Percentiles rank a stretch among this genome's conserved stretches.
phyloP scores from a whole-genome alignment of 1,140 invertebrate genomes.

The Ips nitidus region DNA sequence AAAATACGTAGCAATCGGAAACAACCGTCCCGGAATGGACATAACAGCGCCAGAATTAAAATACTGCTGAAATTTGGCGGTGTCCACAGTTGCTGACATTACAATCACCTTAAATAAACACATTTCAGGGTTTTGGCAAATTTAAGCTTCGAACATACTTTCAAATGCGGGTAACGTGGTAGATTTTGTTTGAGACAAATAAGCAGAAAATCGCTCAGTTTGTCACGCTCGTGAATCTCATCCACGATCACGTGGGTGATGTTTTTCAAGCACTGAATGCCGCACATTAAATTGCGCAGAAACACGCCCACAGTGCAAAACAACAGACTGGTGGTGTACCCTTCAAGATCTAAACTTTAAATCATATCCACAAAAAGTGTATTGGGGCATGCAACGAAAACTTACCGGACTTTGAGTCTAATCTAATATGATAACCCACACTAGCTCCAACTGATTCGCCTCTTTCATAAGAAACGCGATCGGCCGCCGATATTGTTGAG shows the following conservation, averaged over 20 bases:
- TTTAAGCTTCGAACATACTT: slow-evolving; percentile 43
- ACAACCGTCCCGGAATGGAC: slow-evolving; percentile 78
- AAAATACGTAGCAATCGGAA: slow-evolving; percentile 75
- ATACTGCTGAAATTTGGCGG: slow-evolving; percentile 69
- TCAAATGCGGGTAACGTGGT: slow-evolving; percentile 69
- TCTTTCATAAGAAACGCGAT: slow-evolving; percentile 81
- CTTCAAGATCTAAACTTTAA: slow-evolving; percentile 12
- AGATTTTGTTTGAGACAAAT: slow-evolving; percentile 81
- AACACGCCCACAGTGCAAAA: slow-evolving; percentile 93
- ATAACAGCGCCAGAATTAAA: slow-evolving; percentile 80
- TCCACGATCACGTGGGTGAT: slow-evolving; percentile 89
- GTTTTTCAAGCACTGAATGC: slow-evolving; percentile 57
- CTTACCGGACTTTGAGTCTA: slow-evolving; percentile 75
- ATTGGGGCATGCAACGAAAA: neutral
- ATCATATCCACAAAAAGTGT: neutral
- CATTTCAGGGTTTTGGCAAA: neutral
- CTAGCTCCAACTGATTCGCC: slow-evolving; percentile 83
- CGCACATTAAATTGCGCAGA: slow-evolving; percentile 80
- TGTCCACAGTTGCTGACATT: slow-evolving; percentile 94
- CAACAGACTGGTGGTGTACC: slow-evolving; percentile 76
- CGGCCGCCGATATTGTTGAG: slow-evolving; percentile 82
- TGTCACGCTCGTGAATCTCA: slow-evolving; percentile 93
- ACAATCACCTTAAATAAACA: slow-evolving; percentile 64
- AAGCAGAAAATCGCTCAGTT: slow-evolving; percentile 89
- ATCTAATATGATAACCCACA: slow-evolving; percentile 91